Evolutionary conservation across 1,140 invertebrate genomes (phyloP).

Genomic region (Metaphire vulgaris): DNA sequence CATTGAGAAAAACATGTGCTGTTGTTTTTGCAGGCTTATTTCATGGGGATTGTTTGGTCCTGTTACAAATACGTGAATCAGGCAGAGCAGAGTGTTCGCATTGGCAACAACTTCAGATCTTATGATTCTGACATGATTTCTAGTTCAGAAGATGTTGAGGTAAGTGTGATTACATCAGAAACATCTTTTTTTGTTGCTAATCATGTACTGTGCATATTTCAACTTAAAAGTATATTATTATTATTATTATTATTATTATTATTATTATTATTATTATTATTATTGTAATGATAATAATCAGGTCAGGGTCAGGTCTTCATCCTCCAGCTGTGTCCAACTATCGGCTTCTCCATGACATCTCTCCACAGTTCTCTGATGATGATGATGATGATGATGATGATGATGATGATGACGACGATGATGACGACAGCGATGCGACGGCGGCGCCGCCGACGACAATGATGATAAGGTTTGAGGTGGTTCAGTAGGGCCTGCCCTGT

Average conservation of each 20-base stretch:
- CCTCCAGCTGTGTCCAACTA: no score
- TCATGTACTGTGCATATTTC: not conserved
- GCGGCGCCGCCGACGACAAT: no score
- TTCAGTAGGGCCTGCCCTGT: no score
- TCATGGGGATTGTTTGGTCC: slow-evolving; percentile 75
- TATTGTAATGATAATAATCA: no score
- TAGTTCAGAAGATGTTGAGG: slow-evolving; percentile 5
- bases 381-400: not conserved
- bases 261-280: not conserved
- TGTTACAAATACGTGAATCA: slow-evolving; percentile 72
- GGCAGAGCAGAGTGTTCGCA: not conserved
- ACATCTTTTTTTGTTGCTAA: no score
- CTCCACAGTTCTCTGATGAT: no score
- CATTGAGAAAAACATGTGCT: no score
- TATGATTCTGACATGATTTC: slow-evolving; percentile 1
- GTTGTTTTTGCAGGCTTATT: slow-evolving; percentile 65
- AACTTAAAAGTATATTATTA: no score
- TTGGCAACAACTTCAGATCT: not conserved
- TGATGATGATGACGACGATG: not conserved
- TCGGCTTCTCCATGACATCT: no score
- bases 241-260: not conserved
- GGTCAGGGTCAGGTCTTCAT: no score
- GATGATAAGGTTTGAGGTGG: no score
- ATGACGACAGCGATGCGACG: not conserved
- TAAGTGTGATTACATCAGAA: not conserved